Conservation (phyloP, 2,888 invertebrate genomes). For the Tenthredo livida region DNA sequence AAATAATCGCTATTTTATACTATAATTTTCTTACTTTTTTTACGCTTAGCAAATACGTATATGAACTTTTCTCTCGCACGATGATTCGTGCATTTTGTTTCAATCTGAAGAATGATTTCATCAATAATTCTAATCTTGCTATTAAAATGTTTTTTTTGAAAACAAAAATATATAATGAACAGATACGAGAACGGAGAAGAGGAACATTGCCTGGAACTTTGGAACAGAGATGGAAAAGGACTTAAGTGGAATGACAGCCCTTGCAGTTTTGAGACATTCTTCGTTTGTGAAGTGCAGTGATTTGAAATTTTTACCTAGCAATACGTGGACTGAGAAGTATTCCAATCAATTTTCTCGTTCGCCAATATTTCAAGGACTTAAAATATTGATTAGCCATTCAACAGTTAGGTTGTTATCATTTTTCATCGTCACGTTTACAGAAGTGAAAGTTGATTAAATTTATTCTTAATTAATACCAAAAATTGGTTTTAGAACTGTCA, state of each 20-base stretch:
- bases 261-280: slow-evolving; percentile 95
- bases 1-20: slow-evolving; percentile 6
- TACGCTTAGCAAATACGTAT: not conserved
- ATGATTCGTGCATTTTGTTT: not conserved
- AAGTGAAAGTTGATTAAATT: not conserved
- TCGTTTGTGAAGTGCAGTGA: slow-evolving; percentile 91
- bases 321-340: slow-evolving; percentile 26
- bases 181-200: slow-evolving; percentile 96
- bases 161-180: slow-evolving; percentile 66
- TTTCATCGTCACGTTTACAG: not conserved
- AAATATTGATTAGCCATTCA: slow-evolving; percentile 13
- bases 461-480: not conserved
- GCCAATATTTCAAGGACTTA: slow-evolving; percentile 12
- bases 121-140: not conserved
- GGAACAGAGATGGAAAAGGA: slow-evolving; percentile 95
- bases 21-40: not conserved
- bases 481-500: not conserved
- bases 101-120: too few species aligned
- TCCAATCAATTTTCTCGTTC: slow-evolving; percentile 7
- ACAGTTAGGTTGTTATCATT: not conserved
- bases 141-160: not conserved
- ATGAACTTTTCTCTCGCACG: too few species aligned
- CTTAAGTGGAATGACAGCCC: slow-evolving; percentile 97
- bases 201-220: slow-evolving; percentile 94
- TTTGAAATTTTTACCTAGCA: slow-evolving; percentile 19